A percentile compares a stretch with the other conserved stretches of the same genome.
These are phyloP conservation scores for Bombycilla garrulus DNA, from an alignment of 2,113 vertebrate genomes.

Conservation along the genomic window DNA sequence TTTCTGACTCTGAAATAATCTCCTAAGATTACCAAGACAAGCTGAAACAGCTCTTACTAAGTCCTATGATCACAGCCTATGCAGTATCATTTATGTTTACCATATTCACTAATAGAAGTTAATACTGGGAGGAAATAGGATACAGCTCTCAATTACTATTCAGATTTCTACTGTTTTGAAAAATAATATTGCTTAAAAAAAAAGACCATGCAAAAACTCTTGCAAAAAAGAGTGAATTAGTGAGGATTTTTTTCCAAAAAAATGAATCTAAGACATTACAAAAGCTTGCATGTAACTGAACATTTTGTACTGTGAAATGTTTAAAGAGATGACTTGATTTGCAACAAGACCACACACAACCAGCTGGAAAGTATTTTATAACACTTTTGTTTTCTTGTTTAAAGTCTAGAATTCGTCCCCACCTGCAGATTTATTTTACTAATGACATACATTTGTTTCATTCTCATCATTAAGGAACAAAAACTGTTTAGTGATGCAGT, in stretches of 20 bases:
- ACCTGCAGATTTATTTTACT: not conserved
- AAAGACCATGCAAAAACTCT: not conserved
- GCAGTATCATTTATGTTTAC: not conserved
- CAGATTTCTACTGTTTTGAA: not conserved
- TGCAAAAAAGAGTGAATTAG: not conserved
- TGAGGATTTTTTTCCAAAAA: not conserved
- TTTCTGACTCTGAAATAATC: not conserved
- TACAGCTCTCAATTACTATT: conserved; percentile 19
- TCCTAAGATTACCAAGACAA: not conserved
- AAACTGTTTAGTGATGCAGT: not conserved
- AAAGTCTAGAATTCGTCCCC: not conserved
- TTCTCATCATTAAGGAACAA: fast-evolving
- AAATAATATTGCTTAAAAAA: conserved; percentile 1
- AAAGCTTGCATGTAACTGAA: not conserved
- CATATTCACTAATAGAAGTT: conserved; percentile 17
- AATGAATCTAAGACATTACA: not conserved
- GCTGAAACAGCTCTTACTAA: not conserved
- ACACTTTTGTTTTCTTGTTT: not conserved
- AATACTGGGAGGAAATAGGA: not conserved
- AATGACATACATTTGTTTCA: not conserved
- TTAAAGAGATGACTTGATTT: not conserved
- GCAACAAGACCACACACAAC: not conserved
- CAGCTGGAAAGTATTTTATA: not conserved
- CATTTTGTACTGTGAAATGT: not conserved
- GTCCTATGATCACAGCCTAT: not conserved